Conservation (phyloP, 1,140 invertebrate species). For the Thaumetopoea pityocampa region DNA sequence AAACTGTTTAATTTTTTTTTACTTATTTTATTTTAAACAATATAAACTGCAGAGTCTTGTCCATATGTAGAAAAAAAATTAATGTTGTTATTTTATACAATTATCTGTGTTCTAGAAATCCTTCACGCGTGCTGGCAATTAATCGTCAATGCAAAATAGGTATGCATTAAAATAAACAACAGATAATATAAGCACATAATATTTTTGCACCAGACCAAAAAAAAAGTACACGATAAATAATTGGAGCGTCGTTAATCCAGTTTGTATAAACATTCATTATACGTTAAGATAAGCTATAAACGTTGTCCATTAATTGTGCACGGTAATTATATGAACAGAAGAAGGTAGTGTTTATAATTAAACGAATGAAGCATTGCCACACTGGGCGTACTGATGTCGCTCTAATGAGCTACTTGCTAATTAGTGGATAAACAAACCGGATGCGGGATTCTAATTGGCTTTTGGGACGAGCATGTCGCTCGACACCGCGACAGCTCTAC, state of each 20-base stretch:
- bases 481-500: slow-evolving; percentile 6
- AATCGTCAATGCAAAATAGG: no score
- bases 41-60: no score
- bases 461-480: slow-evolving; percentile 58
- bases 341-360: slow-evolving; percentile 66
- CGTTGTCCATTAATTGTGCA: slow-evolving; percentile 62
- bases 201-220: not conserved
- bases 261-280: slow-evolving; percentile 47
- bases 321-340: slow-evolving; percentile 67
- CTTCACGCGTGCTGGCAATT: no score
- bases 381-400: slow-evolving; percentile 64
- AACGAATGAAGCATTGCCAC: slow-evolving; percentile 66
- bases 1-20: no score
- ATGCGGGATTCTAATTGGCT: slow-evolving; percentile 72
- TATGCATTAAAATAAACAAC: no score
- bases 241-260: slow-evolving; percentile 27
- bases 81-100: no score
- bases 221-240: slow-evolving; percentile 9
- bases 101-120: no score
- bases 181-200: slow-evolving; percentile 3
- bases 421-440: slow-evolving; percentile 71
- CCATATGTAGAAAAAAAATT: no score
- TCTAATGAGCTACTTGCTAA: slow-evolving; percentile 72
- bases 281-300: slow-evolving; percentile 60
- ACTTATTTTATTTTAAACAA: no score